Percentiles rank a stretch among this genome's conserved stretches.
Evolutionary conservation across 2,797 vertebrate species (phyloP).

Genomic region (Diplodus puntazzo): DNA sequence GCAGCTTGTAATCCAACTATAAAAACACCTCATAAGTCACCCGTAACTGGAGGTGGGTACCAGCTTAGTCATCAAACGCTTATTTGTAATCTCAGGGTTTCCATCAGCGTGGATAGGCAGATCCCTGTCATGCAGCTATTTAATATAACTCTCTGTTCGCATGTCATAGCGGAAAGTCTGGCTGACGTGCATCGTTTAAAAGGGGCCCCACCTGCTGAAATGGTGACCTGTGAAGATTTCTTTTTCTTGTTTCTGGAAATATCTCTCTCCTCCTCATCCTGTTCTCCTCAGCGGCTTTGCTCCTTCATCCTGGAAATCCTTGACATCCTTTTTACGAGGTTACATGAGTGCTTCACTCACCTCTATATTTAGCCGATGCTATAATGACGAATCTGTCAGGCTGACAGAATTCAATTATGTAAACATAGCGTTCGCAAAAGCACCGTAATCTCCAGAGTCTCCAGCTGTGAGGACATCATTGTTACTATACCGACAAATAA

Average conservation of each 20-base stretch:
- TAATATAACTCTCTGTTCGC: neutral
- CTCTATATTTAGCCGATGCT: conserved; percentile 70
- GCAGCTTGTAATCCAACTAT: neutral
- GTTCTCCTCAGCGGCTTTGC: conserved; percentile 43
- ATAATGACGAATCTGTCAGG: conserved; percentile 68
- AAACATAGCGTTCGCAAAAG: conserved; percentile 59
- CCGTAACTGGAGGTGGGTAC: neutral
- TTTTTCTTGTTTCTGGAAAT: conserved; percentile 41
- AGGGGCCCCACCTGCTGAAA: conserved; percentile 38
- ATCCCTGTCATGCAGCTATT: neutral
- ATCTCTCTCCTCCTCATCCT: conserved; percentile 30
- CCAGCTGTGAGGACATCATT: conserved; percentile 13
- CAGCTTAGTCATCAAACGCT: neutral
- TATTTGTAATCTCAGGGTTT: neutral
- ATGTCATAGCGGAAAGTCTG: neutral
- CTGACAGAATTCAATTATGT: conserved; percentile 66
- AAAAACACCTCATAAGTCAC: neutral
- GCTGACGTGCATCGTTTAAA: neutral
- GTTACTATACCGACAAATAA: neutral
- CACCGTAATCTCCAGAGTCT: conserved; percentile 33
- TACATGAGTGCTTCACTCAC: conserved; percentile 59
- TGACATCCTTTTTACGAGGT: conserved; percentile 77
- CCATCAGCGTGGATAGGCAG: neutral
- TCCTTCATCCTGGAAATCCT: conserved; percentile 72
- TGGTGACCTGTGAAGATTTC: conserved; percentile 30